Conservation (phyloP, 2,888 invertebrate genomes). For the Ceramica pisi region DNA sequence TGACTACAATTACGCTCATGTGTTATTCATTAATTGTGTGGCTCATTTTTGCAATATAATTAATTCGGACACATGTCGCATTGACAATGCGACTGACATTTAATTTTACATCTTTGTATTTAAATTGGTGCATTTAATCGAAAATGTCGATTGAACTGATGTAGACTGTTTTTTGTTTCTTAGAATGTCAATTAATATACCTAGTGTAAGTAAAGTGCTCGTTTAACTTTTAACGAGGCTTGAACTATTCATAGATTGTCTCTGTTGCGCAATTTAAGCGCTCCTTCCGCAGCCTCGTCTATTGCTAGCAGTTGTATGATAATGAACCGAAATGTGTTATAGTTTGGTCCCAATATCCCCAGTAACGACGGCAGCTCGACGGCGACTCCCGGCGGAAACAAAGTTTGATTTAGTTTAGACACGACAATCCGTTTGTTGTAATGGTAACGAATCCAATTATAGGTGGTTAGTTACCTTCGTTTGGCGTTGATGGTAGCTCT, state of each 20-base stretch:
- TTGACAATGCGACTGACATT: slow-evolving; percentile 59
- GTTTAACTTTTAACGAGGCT: slow-evolving; percentile 64
- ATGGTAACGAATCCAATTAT: slow-evolving; percentile 83
- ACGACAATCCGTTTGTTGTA: slow-evolving; percentile 84
- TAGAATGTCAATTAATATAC: slow-evolving; percentile 26
- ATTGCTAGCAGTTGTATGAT: slow-evolving; percentile 71
- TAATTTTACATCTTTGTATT: slow-evolving; percentile 54
- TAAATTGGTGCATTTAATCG: slow-evolving; percentile 51
- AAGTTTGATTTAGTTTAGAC: slow-evolving; percentile 89
- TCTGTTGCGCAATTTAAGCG: slow-evolving; percentile 66
- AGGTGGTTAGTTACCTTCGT: slow-evolving; percentile 64
- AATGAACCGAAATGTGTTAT: slow-evolving; percentile 78
- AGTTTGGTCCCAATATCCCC: slow-evolving; percentile 77
- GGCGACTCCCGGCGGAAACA: slow-evolving; percentile 82
- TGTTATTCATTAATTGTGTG: slow-evolving; percentile 74
- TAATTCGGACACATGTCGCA: slow-evolving; percentile 62
- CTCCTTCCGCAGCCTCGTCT: slow-evolving; percentile 64
- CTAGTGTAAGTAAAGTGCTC: slow-evolving; percentile 32
- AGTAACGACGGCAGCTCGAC: slow-evolving; percentile 75
- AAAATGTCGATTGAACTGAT: slow-evolving; percentile 19
- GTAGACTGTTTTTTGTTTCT: slow-evolving; percentile 31
- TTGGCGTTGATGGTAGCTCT: slow-evolving; percentile 55
- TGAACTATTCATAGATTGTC: slow-evolving; percentile 67
- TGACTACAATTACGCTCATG: slow-evolving; percentile 71
- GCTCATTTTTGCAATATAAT: slow-evolving; percentile 66